Evolutionary conservation across 2,797 vertebrate genomes (phyloP).

Genomic region (Bucorvus abyssinicus): DNA sequence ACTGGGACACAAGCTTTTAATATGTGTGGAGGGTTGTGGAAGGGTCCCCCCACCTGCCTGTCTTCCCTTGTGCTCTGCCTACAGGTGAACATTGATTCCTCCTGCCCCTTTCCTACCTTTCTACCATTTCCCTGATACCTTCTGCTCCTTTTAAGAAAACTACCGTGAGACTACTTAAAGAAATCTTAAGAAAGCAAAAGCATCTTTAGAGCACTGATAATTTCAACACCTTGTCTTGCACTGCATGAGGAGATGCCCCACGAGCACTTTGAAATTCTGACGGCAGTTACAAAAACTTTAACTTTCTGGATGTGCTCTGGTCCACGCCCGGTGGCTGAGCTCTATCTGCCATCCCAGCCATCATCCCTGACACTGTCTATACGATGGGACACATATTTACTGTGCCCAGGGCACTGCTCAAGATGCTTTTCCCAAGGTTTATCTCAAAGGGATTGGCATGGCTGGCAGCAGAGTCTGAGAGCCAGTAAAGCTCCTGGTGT

Average conservation of each 20-base stretch:
- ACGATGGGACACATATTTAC: background rate
- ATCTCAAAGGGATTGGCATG: background rate
- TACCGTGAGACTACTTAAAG: background rate
- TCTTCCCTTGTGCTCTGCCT: background rate
- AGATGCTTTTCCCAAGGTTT: background rate
- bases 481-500: background rate
- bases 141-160: background rate
- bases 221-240: background rate
- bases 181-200: background rate
- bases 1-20: background rate
- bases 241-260: background rate
- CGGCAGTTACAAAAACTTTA: background rate
- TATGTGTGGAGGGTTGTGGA: rapidly evolving
- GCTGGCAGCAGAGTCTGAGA: background rate
- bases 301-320: rapidly evolving
- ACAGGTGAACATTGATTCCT: background rate
- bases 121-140: background rate
- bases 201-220: background rate
- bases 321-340: background rate
- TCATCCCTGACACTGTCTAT: rapidly evolving
- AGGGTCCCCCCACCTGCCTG: background rate
- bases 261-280: background rate
- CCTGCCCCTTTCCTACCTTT: background rate
- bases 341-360: background rate
- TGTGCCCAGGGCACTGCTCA: background rate